These are phyloP conservation scores for Perodicticus potto DNA, from an alignment of 2,797 vertebrate genomes.

Conservation along the genomic window DNA sequence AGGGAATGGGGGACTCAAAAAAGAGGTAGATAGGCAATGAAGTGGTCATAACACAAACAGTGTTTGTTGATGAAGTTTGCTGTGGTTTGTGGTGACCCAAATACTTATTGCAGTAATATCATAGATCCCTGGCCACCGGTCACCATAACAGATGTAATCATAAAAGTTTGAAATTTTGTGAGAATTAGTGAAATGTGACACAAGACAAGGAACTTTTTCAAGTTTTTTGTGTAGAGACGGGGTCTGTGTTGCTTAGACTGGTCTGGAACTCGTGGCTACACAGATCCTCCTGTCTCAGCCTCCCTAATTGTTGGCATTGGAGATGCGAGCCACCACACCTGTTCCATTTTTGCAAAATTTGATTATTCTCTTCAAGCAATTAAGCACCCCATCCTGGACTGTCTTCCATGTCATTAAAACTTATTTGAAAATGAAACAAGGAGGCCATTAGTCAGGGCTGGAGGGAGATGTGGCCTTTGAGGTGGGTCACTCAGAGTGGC, in stretches of 20 bases:
- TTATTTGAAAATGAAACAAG: not conserved
- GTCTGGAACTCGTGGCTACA: no score
- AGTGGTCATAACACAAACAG: not conserved
- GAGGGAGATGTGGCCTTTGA: not conserved
- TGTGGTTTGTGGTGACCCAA: not conserved
- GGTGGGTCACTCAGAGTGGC: no score
- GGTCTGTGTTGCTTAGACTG: no score
- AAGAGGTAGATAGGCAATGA: not conserved
- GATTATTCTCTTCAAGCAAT: not conserved
- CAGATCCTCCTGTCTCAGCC: no score
- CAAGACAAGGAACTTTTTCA: not conserved
- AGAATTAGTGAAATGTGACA: not conserved
- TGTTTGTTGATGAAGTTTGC: not conserved
- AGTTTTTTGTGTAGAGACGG: no score
- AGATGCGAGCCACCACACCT: no score
- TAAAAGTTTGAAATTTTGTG: not conserved
- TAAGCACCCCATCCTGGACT: not conserved
- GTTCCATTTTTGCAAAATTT: not conserved
- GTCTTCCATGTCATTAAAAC: not conserved
- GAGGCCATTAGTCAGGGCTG: not conserved
- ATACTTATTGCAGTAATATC: no score
- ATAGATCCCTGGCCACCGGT: not conserved
- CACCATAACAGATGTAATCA: not conserved
- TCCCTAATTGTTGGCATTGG: no score
- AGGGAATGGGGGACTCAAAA: not conserved